phyloP scores from a whole-genome alignment of 2,797 vertebrate genomes.

The Bucorvus abyssinicus region DNA sequence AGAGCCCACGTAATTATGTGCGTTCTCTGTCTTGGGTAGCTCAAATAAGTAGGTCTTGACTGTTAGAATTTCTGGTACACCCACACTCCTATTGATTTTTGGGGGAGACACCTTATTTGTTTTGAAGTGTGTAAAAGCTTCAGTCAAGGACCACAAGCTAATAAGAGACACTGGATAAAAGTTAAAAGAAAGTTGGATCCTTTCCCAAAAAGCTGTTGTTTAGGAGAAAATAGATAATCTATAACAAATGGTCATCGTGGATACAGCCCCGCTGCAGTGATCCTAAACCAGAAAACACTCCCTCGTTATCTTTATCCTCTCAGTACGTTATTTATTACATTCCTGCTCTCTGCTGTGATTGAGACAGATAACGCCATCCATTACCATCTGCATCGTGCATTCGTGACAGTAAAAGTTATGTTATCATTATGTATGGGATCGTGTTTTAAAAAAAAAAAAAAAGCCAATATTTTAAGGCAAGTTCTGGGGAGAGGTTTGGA shows the following conservation, averaged over 20 bases:
- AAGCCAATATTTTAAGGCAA: not conserved
- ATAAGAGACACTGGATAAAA: not conserved
- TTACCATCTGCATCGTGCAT: not conserved
- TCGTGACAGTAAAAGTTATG: not conserved
- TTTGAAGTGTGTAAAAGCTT: not conserved
- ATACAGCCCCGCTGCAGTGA: not conserved
- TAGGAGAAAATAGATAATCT: not conserved
- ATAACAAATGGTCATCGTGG: not conserved
- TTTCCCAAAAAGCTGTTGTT: not conserved
- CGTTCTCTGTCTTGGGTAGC: not conserved
- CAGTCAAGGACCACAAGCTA: not conserved
- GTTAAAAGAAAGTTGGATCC: not conserved
- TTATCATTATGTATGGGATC: not conserved
- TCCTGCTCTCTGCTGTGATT: not conserved
- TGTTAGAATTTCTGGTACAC: not conserved
- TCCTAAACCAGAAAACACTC: not conserved
- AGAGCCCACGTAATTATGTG: not conserved
- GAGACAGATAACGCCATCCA: not conserved
- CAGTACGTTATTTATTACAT: not conserved
- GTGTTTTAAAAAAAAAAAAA: too few relatives aligned
- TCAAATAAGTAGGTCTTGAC: not conserved
- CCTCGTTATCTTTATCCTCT: not conserved
- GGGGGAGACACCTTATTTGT: not conserved
- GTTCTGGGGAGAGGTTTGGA: not conserved
- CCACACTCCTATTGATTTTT: not conserved